Conservation (phyloP, 1,140 invertebrate species). For the Solenopsis invicta region DNA sequence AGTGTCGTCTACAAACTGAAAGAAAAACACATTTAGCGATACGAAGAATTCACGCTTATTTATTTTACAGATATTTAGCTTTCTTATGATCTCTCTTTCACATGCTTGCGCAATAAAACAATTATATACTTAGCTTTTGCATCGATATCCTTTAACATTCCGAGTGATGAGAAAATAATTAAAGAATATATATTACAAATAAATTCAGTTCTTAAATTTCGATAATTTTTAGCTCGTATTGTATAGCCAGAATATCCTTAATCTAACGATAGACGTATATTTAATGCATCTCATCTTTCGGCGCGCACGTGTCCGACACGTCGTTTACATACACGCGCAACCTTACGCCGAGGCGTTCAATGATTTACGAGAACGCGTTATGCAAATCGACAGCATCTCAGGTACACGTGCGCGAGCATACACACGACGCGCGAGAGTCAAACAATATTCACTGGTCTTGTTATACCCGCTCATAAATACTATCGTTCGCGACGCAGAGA, state of each 20-base stretch:
- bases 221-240: too few relatives aligned
- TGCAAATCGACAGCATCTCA: constrained; percentile 63
- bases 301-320: constrained; percentile 38
- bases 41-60: background rate
- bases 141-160: background rate
- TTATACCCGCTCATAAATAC: constrained; percentile 46
- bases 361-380: constrained; percentile 70
- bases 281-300: constrained; percentile 36
- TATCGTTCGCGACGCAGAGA: constrained; percentile 34
- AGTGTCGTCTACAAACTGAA: background rate
- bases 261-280: constrained; percentile 27
- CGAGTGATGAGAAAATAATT: background rate
- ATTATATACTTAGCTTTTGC: background rate
- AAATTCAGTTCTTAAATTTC: too few relatives aligned
- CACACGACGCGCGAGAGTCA: background rate
- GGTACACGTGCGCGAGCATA: background rate
- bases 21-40: background rate
- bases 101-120: background rate
- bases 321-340: constrained; percentile 64
- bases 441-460: constrained; percentile 61
- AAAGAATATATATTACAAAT: background rate
- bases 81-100: background rate
- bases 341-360: constrained; percentile 6
- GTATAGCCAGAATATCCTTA: background rate
- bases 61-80: background rate